Evolutionary conservation across 2,797 vertebrate species (phyloP), one percentile per base, ranked within the genome.

Genomic region (Enteromius paludinosus): DNA sequence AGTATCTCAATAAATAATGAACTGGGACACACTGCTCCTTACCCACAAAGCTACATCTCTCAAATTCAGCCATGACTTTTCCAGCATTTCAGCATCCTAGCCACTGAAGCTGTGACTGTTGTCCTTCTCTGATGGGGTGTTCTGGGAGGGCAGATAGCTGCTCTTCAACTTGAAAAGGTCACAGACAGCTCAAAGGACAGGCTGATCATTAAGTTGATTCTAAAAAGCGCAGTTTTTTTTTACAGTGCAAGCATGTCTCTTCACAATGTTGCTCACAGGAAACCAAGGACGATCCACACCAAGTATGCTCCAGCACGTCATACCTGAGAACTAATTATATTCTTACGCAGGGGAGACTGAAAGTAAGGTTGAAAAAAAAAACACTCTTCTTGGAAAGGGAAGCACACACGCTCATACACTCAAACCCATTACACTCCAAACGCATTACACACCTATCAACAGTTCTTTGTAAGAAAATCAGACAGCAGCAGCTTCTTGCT

Each of bases 161-260:
- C 65, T 69, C 81, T 83, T 77, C 52, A 83, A 38, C 52, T 49
- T 49, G 73, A 83, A 83, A 83, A 83, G 73, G 81, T 83, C 74
- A 78, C 65, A 61, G 41, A 69, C 41, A 62, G 54, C 73, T 69
- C 41, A 49, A 62, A 83, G 81, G 73, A 83, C 73, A 78, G 65
- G 73, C 81, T 78, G 74, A 52, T 69, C 73, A 83, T 83, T 83
- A 83, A 69, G 73, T 70, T 76, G 81, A 77, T 83, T 83, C 49
- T 77, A 59, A 83, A 68, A 83, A 28, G 38, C 25, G 7, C 73
- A 69, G 49, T 43, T 3, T 11, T 43, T 82, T 68, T 49, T 69
- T 68, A 56, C 45, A 69, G 81, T 35, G 41, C 54, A n/a, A 47
- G 64, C 59, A 56, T 18, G 52, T 38, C n/a, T 76, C 38, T 61